phyloP scores from a whole-genome alignment of 2,113 vertebrate species.

The Pterophyllum scalare region DNA sequence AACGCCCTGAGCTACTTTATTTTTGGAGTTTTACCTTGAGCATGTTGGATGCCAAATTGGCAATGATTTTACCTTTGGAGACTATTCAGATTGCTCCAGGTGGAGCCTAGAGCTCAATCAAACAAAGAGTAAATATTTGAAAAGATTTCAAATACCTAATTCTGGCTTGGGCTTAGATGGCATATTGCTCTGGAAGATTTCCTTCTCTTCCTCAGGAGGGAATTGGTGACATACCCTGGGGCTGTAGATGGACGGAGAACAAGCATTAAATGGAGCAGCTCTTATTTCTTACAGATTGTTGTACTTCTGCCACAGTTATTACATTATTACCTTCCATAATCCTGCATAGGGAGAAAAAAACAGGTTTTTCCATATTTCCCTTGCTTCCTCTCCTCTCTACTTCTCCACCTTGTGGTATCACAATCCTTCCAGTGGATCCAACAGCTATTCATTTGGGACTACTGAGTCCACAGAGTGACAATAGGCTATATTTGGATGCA shows the following conservation, averaged over 20 bases:
- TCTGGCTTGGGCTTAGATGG: conserved; percentile 52
- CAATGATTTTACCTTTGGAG: conserved; percentile 45
- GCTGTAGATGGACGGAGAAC: conserved; percentile 56
- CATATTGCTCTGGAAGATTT: conserved; percentile 60
- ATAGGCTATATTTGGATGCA: conserved; percentile 61
- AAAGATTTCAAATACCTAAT: conserved; percentile 60
- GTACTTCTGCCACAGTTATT: conserved; percentile 41
- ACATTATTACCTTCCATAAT: conserved; percentile 44
- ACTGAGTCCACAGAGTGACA: conserved; percentile 57
- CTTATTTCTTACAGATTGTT: conserved; percentile 51
- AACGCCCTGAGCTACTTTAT: conserved; percentile 13
- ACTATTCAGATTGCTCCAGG: conserved; percentile 52
- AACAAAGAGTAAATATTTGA: conserved; percentile 55
- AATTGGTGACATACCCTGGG: conserved; percentile 52
- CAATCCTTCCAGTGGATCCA: conserved; percentile 39
- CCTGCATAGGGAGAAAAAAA: conserved; percentile 31
- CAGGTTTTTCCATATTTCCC: not conserved
- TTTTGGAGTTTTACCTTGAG: conserved; percentile 30
- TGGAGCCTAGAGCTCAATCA: conserved; percentile 57
- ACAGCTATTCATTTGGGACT: conserved; percentile 50
- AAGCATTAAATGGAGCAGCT: conserved; percentile 45
- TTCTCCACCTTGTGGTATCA: conserved; percentile 23
- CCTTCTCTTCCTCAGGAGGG: conserved; percentile 27
- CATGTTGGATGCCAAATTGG: conserved; percentile 46
- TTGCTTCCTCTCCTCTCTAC: conserved; percentile 2